Conservation (phyloP, 1,140 invertebrate genomes). For the Planococcus citri region DNA sequence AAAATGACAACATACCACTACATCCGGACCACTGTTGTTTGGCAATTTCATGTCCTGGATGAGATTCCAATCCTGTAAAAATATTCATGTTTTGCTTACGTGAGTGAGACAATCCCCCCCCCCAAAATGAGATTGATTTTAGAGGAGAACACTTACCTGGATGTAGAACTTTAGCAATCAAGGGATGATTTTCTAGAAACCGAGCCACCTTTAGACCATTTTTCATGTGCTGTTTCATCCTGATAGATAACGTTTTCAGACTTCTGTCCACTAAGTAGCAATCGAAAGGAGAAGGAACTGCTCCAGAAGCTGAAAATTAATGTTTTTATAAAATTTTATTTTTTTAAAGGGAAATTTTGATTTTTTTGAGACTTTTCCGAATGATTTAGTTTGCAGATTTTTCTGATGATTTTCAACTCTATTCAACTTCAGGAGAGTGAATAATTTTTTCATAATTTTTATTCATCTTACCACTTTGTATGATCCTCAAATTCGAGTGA, state of each 20-base stretch:
- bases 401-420: too few species aligned
- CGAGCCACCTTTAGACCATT: slow-evolving; percentile 65
- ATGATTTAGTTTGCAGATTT: too few species aligned
- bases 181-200: slow-evolving; percentile 62
- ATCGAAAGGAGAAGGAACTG: slow-evolving; percentile 92
- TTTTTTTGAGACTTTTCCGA: too few species aligned
- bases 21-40: slow-evolving; percentile 75
- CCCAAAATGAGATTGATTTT: too few species aligned
- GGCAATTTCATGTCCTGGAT: slow-evolving; percentile 78
- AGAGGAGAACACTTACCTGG: slow-evolving; percentile 55
- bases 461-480: slow-evolving; percentile 87
- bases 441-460: too few species aligned
- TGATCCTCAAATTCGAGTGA: slow-evolving; percentile 57
- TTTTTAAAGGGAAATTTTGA: too few species aligned
- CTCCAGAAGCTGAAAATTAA: slow-evolving; percentile 64
- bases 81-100: too few species aligned
- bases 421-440: too few species aligned
- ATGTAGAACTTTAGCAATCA: slow-evolving; percentile 70
- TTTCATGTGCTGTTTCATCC: slow-evolving; percentile 80
- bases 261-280: slow-evolving; percentile 88
- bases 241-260: slow-evolving; percentile 79
- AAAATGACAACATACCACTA: slow-evolving; percentile 87
- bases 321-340: too few species aligned
- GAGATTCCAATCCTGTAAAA: slow-evolving; percentile 60
- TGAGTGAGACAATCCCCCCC: too few species aligned